Evolutionary conservation across 2,888 invertebrate genomes (phyloP).

Genomic region (Ophioninae sp.): DNA sequence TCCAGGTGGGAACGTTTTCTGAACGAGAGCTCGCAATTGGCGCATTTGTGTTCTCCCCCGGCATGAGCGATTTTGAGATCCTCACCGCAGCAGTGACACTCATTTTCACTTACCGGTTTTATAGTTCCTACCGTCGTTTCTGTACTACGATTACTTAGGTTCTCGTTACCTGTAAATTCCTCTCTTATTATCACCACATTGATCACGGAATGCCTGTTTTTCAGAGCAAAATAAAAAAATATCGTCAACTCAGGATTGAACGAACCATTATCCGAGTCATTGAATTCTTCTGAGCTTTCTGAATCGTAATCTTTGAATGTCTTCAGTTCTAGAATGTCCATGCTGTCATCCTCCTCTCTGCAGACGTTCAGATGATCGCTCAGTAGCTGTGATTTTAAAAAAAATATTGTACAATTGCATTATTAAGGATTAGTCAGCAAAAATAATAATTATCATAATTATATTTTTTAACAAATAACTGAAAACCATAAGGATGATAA

Average conservation of each 20-base stretch:
- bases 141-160: not conserved
- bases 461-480: too few species aligned
- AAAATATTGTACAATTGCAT: not conserved
- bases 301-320: slow-evolving; percentile 73
- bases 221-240: too few species aligned
- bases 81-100: slow-evolving; percentile 84
- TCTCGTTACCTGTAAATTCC: slow-evolving; percentile 34
- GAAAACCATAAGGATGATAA: too few species aligned
- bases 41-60: slow-evolving; percentile 83
- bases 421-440: not conserved
- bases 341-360: slow-evolving; percentile 77
- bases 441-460: not conserved
- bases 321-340: slow-evolving; percentile 73
- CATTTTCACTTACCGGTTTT: slow-evolving; percentile 75
- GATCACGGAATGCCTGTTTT: not conserved
- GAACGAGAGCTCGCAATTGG: slow-evolving; percentile 88
- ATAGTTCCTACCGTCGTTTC: slow-evolving; percentile 72
- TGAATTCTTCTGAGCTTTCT: slow-evolving; percentile 72
- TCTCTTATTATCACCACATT: not conserved
- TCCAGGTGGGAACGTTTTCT: slow-evolving; percentile 86
- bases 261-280: slow-evolving; percentile 53
- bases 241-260: not conserved
- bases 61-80: slow-evolving; percentile 83
- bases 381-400: slow-evolving; percentile 68
- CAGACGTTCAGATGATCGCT: slow-evolving; percentile 78